Conservation (phyloP, 1,140 invertebrate genomes). For the Cydia amplana region DNA sequence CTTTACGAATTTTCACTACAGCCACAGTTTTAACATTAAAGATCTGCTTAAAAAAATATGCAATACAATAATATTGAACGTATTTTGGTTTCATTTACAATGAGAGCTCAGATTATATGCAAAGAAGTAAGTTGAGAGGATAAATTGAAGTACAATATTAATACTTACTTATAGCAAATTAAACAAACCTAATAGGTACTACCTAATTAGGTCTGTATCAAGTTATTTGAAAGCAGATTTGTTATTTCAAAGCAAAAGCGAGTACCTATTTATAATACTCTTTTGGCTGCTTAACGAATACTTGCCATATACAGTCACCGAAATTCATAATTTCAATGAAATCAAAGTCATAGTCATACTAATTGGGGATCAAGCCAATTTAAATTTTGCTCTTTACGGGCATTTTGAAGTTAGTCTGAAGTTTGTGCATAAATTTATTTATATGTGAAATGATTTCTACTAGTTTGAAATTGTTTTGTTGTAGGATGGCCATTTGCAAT, state of each 20-base stretch:
- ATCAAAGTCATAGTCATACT: background rate
- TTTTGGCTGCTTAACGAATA: background rate
- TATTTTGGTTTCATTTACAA: no score
- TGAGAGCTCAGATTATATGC: no score
- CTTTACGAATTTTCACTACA: no score
- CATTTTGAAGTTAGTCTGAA: background rate
- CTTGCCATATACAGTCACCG: background rate
- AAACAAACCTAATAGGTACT: background rate
- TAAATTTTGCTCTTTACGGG: background rate
- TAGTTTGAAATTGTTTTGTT: conserved; percentile 32
- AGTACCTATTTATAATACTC: background rate
- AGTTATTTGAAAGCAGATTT: background rate
- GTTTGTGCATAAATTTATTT: conserved; percentile 20
- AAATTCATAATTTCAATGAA: background rate
- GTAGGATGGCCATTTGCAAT: conserved; percentile 11
- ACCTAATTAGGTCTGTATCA: background rate
- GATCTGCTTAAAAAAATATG: no score
- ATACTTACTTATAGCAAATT: background rate
- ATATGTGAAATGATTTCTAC: background rate
- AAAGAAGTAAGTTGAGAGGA: no score
- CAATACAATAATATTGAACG: no score
- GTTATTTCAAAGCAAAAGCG: background rate
- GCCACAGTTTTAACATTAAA: no score
- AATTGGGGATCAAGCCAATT: background rate
- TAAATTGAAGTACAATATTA: background rate